phyloP scores from a whole-genome alignment of 2,797 vertebrate genomes.

The Cuculus canorus region DNA sequence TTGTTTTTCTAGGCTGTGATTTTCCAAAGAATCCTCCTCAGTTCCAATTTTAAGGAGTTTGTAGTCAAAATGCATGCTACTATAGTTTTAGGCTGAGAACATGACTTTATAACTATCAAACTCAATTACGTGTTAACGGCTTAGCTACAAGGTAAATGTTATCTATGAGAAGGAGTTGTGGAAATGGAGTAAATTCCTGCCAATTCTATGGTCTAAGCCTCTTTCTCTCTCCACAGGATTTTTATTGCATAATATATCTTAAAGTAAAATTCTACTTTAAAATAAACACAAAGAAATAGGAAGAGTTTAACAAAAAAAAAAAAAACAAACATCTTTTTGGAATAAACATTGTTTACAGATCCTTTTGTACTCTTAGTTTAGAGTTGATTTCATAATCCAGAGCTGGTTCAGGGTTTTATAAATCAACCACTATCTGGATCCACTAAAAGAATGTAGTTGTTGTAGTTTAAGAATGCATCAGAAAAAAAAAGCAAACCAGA shows the following conservation, averaged over 20 bases:
- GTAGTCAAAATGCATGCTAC: neutral
- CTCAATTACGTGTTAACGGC: neutral
- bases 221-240: neutral
- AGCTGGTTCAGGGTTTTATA: slow-evolving; percentile 54
- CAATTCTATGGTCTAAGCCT: neutral
- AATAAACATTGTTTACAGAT: slow-evolving; percentile 17
- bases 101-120: neutral
- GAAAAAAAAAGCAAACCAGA: slow-evolving; percentile 63
- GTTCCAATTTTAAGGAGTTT: neutral
- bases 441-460: slow-evolving; percentile 52
- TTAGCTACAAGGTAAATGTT: neutral
- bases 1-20: neutral
- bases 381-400: slow-evolving; percentile 67
- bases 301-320: neutral
- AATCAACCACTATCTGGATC: slow-evolving; percentile 66
- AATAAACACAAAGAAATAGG: slow-evolving; percentile 23
- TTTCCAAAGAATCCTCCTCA: neutral
- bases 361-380: slow-evolving; percentile 49
- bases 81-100: neutral
- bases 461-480: slow-evolving; percentile 59
- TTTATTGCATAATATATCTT: neutral
- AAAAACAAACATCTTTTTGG: neutral
- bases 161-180: neutral
- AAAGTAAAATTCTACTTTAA: slow-evolving; percentile 16
- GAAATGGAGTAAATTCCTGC: neutral